Percentiles rank a stretch among this genome's conserved stretches.
Evolutionary conservation across 2,113 vertebrate species (phyloP).

Genomic region (Toxotes chatareus): DNA sequence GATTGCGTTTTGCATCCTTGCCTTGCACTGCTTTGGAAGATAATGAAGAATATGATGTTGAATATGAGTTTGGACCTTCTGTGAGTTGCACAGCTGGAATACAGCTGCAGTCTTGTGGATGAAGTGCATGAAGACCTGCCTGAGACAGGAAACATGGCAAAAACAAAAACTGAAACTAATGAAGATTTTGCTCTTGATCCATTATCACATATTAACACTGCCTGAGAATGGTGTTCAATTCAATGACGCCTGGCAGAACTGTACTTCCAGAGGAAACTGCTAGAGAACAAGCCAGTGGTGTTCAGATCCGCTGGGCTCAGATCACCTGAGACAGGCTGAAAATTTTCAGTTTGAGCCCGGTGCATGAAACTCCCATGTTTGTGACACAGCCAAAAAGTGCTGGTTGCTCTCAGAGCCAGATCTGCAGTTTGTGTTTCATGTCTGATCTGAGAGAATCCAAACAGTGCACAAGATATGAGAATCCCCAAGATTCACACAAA

Average conservation of each 20-base stretch:
- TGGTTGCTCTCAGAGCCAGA: slow-evolving; percentile 46
- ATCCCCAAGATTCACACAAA: slow-evolving; percentile 48
- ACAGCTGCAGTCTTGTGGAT: slow-evolving; percentile 10
- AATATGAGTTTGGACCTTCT: slow-evolving; percentile 1
- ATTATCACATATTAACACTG: slow-evolving; percentile 19
- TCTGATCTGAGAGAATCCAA: slow-evolving; percentile 59
- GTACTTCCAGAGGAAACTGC: slow-evolving; percentile 40
- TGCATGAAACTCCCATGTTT: slow-evolving; percentile 38
- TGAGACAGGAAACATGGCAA: slow-evolving; percentile 26
- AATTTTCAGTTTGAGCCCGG: slow-evolving; percentile 41
- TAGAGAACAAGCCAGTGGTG: slow-evolving; percentile 27
- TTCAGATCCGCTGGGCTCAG: slow-evolving; percentile 51
- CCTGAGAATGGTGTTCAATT: slow-evolving; percentile 47
- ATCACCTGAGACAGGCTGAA: slow-evolving; percentile 68
- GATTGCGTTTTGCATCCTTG: neutral
- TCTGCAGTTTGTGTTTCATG: slow-evolving; percentile 35
- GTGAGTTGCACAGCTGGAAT: neutral
- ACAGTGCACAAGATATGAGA: slow-evolving; percentile 53
- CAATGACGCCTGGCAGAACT: slow-evolving; percentile 30
- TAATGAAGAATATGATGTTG: slow-evolving; percentile 2
- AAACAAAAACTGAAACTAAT: slow-evolving; percentile 12
- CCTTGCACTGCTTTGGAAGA: slow-evolving; percentile 20
- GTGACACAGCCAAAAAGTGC: slow-evolving; percentile 51
- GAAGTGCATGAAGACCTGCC: slow-evolving; percentile 23
- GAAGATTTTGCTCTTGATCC: slow-evolving; percentile 31